Conservation (phyloP, 2,113 vertebrate species). For the Nesoenas mayeri region DNA sequence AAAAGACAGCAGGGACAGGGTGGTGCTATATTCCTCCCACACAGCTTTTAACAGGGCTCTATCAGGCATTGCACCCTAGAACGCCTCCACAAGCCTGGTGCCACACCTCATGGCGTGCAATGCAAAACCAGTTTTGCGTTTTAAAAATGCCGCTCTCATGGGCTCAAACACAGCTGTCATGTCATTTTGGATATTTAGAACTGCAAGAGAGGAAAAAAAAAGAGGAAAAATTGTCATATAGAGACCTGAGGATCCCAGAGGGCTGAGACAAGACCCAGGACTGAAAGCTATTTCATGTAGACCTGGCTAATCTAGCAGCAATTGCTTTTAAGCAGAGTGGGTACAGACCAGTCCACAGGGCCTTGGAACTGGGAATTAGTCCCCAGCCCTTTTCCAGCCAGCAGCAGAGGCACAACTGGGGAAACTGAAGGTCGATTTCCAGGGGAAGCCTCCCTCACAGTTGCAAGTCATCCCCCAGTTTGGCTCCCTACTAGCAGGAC, state of each 20-base stretch:
- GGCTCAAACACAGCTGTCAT: neutral
- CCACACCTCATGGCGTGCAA: neutral
- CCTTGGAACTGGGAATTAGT: neutral
- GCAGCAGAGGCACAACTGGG: fast-evolving
- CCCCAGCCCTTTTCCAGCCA: neutral
- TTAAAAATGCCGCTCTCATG: neutral
- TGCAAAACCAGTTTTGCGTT: neutral
- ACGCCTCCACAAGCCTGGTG: fast-evolving
- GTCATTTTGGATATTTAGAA: neutral
- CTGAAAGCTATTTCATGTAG: neutral
- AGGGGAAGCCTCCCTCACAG: neutral
- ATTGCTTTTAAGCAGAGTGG: neutral
- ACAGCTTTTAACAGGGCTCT: neutral
- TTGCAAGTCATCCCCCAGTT: neutral
- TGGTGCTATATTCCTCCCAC: neutral
- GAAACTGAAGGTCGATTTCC: neutral
- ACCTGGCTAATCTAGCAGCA: neutral
- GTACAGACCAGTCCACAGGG: neutral
- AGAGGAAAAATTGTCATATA: neutral
- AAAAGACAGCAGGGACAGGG: neutral
- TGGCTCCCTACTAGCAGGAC: neutral
- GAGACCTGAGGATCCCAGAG: neutral
- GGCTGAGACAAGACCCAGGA: neutral
- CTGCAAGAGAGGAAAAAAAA: neutral
- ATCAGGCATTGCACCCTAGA: neutral